phyloP scores from a whole-genome alignment of 2,888 invertebrate genomes.

The Norana najaformis region DNA sequence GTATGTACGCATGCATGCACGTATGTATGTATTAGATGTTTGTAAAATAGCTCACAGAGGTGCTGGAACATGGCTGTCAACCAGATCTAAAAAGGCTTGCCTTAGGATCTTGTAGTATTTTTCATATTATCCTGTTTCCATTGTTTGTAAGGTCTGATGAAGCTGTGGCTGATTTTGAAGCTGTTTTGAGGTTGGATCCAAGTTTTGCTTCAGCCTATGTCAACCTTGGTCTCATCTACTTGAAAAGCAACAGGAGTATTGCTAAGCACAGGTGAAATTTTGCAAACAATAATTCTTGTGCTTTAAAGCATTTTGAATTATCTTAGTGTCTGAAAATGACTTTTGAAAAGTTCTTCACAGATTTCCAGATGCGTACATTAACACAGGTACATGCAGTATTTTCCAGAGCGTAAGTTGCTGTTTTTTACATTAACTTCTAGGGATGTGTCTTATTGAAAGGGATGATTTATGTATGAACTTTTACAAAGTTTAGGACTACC shows the following conservation, averaged over 20 bases:
- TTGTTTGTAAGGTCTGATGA: constrained; percentile 54
- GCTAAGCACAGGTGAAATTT: constrained; percentile 55
- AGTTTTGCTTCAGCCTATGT: constrained; percentile 60
- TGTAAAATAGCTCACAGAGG: not conserved
- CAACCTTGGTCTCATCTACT: constrained; percentile 61
- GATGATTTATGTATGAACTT: too few species aligned
- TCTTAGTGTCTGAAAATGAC: not conserved
- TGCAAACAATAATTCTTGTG: not conserved
- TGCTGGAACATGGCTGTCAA: too few species aligned
- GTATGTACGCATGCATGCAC: not conserved
- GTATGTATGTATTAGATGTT: not conserved
- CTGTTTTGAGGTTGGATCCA: constrained; percentile 58
- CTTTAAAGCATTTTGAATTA: not conserved
- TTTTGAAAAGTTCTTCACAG: not conserved
- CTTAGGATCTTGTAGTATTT: not conserved
- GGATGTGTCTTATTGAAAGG: too few species aligned
- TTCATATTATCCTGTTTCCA: not conserved
- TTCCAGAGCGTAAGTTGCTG: too few species aligned
- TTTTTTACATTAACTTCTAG: too few species aligned
- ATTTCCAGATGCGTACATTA: not conserved
- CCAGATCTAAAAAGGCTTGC: not conserved
- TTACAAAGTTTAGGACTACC: too few species aligned
- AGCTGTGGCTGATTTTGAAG: constrained; percentile 62
- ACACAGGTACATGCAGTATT: too few species aligned
- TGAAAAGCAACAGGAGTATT: constrained; percentile 45